Evolutionary conservation across 2,888 invertebrate genomes (phyloP).

Genomic region (Ormyrus rosae): DNA sequence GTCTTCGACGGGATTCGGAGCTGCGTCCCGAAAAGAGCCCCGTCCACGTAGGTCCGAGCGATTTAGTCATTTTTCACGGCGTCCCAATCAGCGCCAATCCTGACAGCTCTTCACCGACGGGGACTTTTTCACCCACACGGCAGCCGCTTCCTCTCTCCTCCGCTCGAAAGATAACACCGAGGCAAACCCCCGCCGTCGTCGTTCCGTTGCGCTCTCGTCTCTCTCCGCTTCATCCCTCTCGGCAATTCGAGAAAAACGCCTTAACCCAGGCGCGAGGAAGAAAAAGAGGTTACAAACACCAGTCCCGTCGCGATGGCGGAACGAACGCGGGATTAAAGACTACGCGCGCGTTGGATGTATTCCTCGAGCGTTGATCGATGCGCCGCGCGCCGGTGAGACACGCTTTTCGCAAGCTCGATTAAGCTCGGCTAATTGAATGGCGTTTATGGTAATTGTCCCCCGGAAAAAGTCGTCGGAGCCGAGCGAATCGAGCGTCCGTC

Average conservation of each 20-base stretch:
- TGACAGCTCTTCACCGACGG: neutral
- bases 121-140: too few species aligned
- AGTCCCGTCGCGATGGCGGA: constrained; percentile 22
- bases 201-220: too few species aligned
- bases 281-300: constrained; percentile 40
- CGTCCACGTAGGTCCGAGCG: neutral
- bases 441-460: neutral
- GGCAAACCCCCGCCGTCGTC: too few species aligned
- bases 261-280: too few species aligned
- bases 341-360: neutral
- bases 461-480: neutral
- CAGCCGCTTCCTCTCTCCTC: too few species aligned
- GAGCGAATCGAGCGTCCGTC: neutral
- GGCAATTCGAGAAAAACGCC: too few species aligned
- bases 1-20: too few species aligned
- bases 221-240: too few species aligned
- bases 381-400: neutral
- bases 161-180: too few species aligned
- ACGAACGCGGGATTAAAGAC: constrained; percentile 34
- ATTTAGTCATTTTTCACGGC: too few species aligned
- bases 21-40: too few species aligned
- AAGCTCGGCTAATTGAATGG: constrained; percentile 32
- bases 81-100: neutral
- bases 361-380: constrained; percentile 45
- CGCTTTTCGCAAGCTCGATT: constrained; percentile 3